These are phyloP conservation scores for Scartelaos histophorus DNA, from an alignment of 2,113 vertebrate species.

Conservation along the genomic window DNA sequence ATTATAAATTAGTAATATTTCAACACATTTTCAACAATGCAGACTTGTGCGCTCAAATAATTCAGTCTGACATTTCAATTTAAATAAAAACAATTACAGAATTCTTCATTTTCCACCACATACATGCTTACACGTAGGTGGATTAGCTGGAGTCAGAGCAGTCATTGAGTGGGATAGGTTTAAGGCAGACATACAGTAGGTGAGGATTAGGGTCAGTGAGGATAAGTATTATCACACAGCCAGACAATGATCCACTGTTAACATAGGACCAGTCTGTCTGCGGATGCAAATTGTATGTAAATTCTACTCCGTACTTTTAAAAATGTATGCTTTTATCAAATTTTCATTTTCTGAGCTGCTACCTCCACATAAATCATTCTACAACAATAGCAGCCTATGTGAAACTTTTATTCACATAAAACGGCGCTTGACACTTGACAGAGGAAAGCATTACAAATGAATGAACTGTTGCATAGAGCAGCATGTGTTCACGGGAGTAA, in stretches of 20 bases:
- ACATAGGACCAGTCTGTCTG: not conserved
- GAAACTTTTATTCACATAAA: constrained; percentile 16
- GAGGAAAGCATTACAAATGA: constrained; percentile 7
- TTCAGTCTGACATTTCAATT: too few species aligned
- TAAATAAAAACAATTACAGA: not conserved
- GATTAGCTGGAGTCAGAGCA: not conserved
- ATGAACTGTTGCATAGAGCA: constrained; percentile 7
- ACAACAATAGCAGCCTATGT: not conserved
- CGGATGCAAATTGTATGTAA: not conserved
- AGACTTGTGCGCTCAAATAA: too few species aligned
- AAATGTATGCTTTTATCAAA: constrained; percentile 2
- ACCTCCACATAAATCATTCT: constrained; percentile 8
- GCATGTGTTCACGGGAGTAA: constrained; percentile 21
- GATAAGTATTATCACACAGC: not conserved
- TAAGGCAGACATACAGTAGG: not conserved
- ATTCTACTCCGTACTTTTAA: not conserved
- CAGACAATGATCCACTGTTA: not conserved
- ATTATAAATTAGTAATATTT: not conserved
- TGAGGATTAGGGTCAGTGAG: constrained; percentile 3
- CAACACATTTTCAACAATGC: too few species aligned
- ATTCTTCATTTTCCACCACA: not conserved
- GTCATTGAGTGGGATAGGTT: not conserved
- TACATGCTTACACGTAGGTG: not conserved
- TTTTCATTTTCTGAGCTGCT: not conserved
- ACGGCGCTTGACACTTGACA: constrained; percentile 16